Conservation (phyloP, 2,797 vertebrate genomes). For the Naso thynnoides region DNA sequence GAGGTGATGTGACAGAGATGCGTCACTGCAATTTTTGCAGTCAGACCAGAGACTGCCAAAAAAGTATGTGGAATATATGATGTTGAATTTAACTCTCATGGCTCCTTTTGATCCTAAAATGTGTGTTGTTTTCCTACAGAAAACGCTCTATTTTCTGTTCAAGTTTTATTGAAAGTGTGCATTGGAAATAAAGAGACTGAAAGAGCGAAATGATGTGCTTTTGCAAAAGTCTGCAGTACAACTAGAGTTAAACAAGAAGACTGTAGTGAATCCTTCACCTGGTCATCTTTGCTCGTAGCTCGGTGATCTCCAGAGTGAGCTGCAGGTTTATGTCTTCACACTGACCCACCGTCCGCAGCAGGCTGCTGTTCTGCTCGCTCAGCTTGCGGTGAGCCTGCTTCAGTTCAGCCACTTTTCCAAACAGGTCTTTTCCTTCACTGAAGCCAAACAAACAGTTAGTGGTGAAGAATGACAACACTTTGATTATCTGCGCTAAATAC, state of each 20-base stretch:
- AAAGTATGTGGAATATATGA: not conserved
- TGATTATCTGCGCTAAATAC: no score
- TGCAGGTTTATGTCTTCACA: conserved; percentile 85
- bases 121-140: not conserved
- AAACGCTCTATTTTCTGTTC: no score
- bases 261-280: conserved; percentile 66
- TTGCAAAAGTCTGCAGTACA: not conserved
- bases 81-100: not conserved
- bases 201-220: not conserved
- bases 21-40: no score
- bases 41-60: not conserved
- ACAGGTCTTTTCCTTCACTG: conserved; percentile 78
- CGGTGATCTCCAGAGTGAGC: conserved; percentile 81
- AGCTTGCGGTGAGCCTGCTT: conserved; percentile 77
- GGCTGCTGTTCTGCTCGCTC: conserved; percentile 81
- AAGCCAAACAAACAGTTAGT: conserved; percentile 32
- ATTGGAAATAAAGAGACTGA: no score
- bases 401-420: conserved; percentile 76
- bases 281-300: conserved; percentile 79
- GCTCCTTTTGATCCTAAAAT: not conserved
- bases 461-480: not conserved
- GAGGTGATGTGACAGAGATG: not conserved
- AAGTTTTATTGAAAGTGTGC: no score
- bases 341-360: conserved; percentile 80
- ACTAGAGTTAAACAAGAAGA: not conserved